These are phyloP conservation scores for Polyergus mexicanus DNA, from an alignment of 1,140 invertebrate genomes.

Conservation along the genomic window DNA sequence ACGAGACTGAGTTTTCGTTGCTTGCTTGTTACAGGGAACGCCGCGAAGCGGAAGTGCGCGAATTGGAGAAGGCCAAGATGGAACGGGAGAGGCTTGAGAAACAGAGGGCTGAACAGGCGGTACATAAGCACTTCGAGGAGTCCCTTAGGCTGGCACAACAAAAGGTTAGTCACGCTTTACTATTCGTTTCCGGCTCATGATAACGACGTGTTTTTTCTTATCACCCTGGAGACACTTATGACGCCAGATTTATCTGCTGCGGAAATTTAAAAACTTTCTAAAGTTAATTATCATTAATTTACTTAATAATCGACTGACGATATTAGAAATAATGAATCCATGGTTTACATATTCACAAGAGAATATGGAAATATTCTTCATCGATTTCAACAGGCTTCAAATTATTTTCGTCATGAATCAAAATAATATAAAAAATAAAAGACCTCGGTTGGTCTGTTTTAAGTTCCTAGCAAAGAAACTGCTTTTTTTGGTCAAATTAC, in stretches of 20 bases:
- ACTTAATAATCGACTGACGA: too few relatives aligned
- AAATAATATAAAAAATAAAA: too few relatives aligned
- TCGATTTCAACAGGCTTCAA: too few relatives aligned
- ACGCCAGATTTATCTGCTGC: neutral
- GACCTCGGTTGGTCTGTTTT: too few relatives aligned
- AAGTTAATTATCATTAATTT: too few relatives aligned
- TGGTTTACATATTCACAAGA: too few relatives aligned
- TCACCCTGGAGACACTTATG: neutral
- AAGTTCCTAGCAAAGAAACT: too few relatives aligned
- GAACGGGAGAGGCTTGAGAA: conserved; percentile 89
- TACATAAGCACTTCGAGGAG: conserved; percentile 96
- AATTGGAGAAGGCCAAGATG: conserved; percentile 88
- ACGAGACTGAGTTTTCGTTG: conserved; percentile 35
- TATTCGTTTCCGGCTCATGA: conserved; percentile 28
- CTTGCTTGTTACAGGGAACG: conserved; percentile 87
- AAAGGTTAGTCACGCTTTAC: conserved; percentile 89
- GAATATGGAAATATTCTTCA: too few relatives aligned
- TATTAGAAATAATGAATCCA: too few relatives aligned
- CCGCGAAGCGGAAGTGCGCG: conserved; percentile 89
- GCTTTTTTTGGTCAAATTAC: too few relatives aligned
- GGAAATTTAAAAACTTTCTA: too few relatives aligned
- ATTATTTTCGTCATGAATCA: too few relatives aligned
- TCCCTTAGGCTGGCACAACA: conserved; percentile 93
- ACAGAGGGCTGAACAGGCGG: conserved; percentile 91
- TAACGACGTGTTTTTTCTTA: neutral